Percentiles rank a stretch among this genome's conserved stretches.
phyloP scores from a whole-genome alignment of 2,888 invertebrate genomes.

The Pristionchus arcanus region DNA sequence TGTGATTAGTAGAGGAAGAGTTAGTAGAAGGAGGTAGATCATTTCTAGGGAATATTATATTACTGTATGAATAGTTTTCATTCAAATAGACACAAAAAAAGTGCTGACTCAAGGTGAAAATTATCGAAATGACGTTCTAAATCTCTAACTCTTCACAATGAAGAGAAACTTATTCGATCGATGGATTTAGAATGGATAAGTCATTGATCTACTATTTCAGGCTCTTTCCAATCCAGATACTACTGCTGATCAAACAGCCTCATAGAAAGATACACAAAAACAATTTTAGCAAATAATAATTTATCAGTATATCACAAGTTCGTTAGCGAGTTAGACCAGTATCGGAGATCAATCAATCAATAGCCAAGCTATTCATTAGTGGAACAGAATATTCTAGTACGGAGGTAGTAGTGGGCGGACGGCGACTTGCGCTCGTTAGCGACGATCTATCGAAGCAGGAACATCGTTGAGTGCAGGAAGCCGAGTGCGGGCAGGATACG shows the following conservation, averaged over 20 bases:
- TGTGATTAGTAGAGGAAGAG: not conserved
- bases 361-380: constrained; percentile 29
- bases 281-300: not conserved
- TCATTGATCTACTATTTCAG: not conserved
- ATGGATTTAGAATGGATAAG: not conserved
- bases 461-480: constrained; percentile 66
- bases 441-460: constrained; percentile 51
- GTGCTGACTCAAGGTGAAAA: not conserved
- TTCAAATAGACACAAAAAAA: not conserved
- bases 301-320: constrained; percentile 19
- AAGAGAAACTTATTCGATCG: not conserved
- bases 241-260: not conserved
- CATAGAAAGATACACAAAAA: not conserved
- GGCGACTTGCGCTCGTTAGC: constrained; percentile 28
- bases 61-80: not conserved
- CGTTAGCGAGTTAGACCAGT: not conserved
- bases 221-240: not conserved
- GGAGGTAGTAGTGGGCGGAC: not conserved
- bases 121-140: no score
- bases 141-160: no score
- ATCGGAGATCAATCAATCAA: constrained; percentile 1
- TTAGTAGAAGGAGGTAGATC: not conserved
- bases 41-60: not conserved
- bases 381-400: not conserved
- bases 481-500: constrained; percentile 65